Percentiles rank a stretch among this genome's conserved stretches.
These are phyloP conservation scores for Caenorhabditis becei DNA, from an alignment of 2,888 invertebrate genomes.

Conservation along the genomic window DNA sequence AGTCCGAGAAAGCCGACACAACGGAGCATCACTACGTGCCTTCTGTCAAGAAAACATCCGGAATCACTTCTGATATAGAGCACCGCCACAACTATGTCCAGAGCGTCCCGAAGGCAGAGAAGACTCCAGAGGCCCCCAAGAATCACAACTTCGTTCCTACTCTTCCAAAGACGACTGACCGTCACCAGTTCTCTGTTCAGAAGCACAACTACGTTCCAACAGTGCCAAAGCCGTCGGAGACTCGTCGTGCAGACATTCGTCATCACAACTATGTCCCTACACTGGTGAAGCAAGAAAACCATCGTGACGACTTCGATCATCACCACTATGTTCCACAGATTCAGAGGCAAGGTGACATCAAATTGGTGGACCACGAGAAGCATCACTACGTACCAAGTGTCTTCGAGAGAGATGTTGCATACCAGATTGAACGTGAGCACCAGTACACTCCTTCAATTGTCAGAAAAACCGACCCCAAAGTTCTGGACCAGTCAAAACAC, in stretches of 20 bases:
- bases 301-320: conserved; percentile 30
- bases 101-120: conserved; percentile 13
- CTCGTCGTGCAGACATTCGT: conserved; percentile 33
- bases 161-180: conserved; percentile 9
- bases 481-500: conserved; percentile 26
- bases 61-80: conserved; percentile 38
- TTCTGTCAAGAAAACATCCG: conserved; percentile 12
- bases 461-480: conserved; percentile 21
- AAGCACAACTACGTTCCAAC: conserved; percentile 50
- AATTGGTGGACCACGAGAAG: conserved; percentile 34
- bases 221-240: conserved; percentile 1
- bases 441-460: conserved; percentile 34
- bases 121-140: conserved; percentile 10
- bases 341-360: conserved; percentile 15
- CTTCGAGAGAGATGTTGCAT: conserved; percentile 14
- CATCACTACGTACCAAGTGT: conserved; percentile 50
- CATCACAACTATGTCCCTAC: conserved; percentile 50
- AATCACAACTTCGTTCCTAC: conserved; percentile 55
- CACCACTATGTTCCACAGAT: conserved; percentile 51
- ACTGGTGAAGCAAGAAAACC: conserved; percentile 22
- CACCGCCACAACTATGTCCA: conserved; percentile 55
- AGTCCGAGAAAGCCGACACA: conserved; percentile 13
- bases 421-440: conserved; percentile 27
- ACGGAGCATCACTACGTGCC: conserved; percentile 54
- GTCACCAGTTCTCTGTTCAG: not conserved